These are phyloP conservation scores for Drosophila pseudotakahashii DNA, from an alignment of 2,888 invertebrate species.

Conservation along the genomic window DNA sequence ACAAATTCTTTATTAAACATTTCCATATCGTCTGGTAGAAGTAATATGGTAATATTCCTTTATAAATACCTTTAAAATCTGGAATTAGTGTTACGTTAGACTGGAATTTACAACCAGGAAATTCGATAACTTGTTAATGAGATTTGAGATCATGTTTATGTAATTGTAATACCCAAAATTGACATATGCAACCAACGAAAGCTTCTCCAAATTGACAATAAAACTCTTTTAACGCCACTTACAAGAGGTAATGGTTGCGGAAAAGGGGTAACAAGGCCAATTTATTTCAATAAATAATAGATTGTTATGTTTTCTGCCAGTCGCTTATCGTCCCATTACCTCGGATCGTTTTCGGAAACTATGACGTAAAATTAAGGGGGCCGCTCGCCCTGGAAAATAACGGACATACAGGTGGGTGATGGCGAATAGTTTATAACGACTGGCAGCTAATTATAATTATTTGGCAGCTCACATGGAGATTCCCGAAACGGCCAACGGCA, in stretches of 20 bases:
- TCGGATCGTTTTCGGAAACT: conserved; percentile 84
- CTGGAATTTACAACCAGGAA: background rate
- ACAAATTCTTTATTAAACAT: too few relatives aligned
- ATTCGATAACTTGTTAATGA: background rate
- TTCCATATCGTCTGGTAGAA: too few relatives aligned
- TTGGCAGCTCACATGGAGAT: conserved; percentile 65
- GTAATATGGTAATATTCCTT: background rate
- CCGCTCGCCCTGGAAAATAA: conserved; percentile 87
- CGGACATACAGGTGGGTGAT: conserved; percentile 86
- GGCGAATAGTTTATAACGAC: background rate
- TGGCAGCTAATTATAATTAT: conserved; percentile 1
- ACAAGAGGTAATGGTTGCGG: conserved; percentile 22
- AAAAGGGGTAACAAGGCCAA: conserved; percentile 10
- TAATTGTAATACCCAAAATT: conserved; percentile 9
- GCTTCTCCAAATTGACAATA: conserved; percentile 1
- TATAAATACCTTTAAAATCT: background rate
- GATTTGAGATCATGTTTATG: background rate
- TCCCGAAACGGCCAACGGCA: conserved; percentile 61
- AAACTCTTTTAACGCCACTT: conserved; percentile 23
- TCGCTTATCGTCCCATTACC: conserved; percentile 52
- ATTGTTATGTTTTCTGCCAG: conserved; percentile 49
- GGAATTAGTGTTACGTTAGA: background rate
- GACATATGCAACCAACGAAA: background rate
- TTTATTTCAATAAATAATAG: conserved; percentile 23
- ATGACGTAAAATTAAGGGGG: conserved; percentile 86